Base-by-base conservation (phyloP, 2,797 vertebrate species). In the Syngnathus rostellatus region DNA sequence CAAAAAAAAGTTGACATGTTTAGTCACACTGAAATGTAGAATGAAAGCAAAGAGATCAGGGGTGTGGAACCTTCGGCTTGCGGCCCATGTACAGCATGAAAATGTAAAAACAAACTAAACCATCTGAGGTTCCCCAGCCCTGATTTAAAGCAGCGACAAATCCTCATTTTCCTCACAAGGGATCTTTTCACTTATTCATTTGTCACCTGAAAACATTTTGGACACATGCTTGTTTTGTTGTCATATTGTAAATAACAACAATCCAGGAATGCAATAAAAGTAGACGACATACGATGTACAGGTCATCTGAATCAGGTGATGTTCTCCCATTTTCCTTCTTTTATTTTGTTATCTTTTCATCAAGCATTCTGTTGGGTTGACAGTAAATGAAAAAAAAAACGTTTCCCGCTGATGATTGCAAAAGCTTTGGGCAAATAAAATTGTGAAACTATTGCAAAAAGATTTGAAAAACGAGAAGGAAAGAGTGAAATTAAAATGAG, bases 251-350 rank as follows among this genome's bases (percentile, higher is more conserved):
- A 84, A 90, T 87, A 87, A 71, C 75, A 86, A 87, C 63, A 78
- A 81, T 73, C 82, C 82, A 81, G 86, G 76, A 76, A 86, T 70
- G 87, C 89, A 92, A 89, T 91, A 91, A 88, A 82, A 58, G 62
- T 31, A 85, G 84, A 80, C 14, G 70, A 82, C 66, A 81, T 83
- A 84, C 77, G 76, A 84, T 53, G 81, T 83, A 81, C 70, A 82
- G 81, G 79, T 83, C 83, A 77, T 87, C 84, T 83, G 78, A 87
- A 90, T 89, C 87, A 90, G 85, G 85, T 86, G 82, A 83, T 71
- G 72, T 89, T 83, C 66, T 85, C 84, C 82, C 79, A 72, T 72
- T 84, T 83, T 85, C 77, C 80, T 86, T 84, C 75, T 83, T 89
- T 89, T 83, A 79, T 88, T 85, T 71, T 75, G 80, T 86, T 84